A percentile compares a stretch with the other conserved stretches of the same genome.
These are phyloP conservation scores for Spondyliosoma cantharus DNA, from an alignment of 2,797 vertebrate species.

Conservation along the genomic window DNA sequence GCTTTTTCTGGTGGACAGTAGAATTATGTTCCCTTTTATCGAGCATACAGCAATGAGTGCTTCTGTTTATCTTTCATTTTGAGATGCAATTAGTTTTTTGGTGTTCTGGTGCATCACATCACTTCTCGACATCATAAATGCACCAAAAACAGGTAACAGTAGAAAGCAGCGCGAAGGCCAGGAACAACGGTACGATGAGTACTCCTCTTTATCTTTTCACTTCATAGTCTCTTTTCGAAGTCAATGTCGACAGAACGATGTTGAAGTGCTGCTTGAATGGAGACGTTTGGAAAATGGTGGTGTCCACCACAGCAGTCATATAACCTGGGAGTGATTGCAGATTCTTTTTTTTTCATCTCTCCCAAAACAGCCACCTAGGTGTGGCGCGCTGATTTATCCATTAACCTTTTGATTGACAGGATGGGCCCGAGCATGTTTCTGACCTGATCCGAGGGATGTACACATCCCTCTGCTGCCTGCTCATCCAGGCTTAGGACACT, in stretches of 20 bases:
- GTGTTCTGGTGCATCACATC: too few species aligned
- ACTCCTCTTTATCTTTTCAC: too few species aligned
- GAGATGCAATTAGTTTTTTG: not conserved
- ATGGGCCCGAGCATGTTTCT: slow-evolving; percentile 45
- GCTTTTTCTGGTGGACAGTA: not conserved
- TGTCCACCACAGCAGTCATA: too few species aligned
- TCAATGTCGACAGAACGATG: too few species aligned
- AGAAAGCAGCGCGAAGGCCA: too few species aligned
- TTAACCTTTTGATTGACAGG: slow-evolving; percentile 57
- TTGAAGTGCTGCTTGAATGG: too few species aligned
- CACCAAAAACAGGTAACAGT: too few species aligned
- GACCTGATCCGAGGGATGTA: slow-evolving; percentile 32
- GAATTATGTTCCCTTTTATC: not conserved
- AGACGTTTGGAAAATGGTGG: too few species aligned
- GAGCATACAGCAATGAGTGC: not conserved
- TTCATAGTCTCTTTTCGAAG: too few species aligned
- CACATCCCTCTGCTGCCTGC: slow-evolving; percentile 37
- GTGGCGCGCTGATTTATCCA: slow-evolving; percentile 23
- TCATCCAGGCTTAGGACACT: slow-evolving; percentile 22
- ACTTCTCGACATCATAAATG: too few species aligned
- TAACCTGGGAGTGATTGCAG: too few species aligned
- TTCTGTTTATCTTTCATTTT: slow-evolving; percentile 6
- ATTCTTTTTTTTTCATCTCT: slow-evolving; percentile 27
- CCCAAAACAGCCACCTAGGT: slow-evolving; percentile 16
- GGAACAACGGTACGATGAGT: too few species aligned